Conservation (phyloP, 2,888 invertebrate genomes). For the Xestoiulus laeticollis region DNA sequence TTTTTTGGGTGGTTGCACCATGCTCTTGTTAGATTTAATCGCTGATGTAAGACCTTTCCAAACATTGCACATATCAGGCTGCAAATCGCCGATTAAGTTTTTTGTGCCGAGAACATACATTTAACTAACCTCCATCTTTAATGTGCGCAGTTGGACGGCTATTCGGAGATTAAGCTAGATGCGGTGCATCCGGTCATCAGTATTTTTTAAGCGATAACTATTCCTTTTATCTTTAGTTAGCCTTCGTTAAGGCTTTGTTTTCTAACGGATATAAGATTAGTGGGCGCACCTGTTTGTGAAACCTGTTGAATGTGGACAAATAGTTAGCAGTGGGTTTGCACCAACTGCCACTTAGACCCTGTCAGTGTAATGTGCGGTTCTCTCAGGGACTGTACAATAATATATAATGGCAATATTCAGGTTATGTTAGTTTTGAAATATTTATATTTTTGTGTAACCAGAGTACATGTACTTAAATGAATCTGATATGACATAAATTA, state of each 20-base stretch:
- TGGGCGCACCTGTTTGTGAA: background rate
- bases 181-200: background rate
- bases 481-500: too few relatives aligned
- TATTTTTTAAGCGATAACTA: background rate
- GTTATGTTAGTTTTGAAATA: too few relatives aligned
- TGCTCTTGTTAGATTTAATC: background rate
- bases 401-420: too few relatives aligned
- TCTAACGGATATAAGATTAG: background rate
- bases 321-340: too few relatives aligned
- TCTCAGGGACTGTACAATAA: too few relatives aligned
- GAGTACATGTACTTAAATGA: too few relatives aligned
- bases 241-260: background rate
- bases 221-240: background rate
- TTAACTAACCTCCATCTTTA: background rate
- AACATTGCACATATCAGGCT: background rate
- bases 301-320: background rate
- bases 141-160: background rate
- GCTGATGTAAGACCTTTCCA: background rate
- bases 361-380: too few relatives aligned
- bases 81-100: background rate
- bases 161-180: background rate
- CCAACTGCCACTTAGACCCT: too few relatives aligned
- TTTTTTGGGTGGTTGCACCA: background rate
- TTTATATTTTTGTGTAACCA: too few relatives aligned
- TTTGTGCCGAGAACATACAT: background rate